Evolutionary conservation across 1,140 invertebrate species (phyloP), one percentile per base, ranked within the genome.

Genomic region (Drosophila micromelanica): DNA sequence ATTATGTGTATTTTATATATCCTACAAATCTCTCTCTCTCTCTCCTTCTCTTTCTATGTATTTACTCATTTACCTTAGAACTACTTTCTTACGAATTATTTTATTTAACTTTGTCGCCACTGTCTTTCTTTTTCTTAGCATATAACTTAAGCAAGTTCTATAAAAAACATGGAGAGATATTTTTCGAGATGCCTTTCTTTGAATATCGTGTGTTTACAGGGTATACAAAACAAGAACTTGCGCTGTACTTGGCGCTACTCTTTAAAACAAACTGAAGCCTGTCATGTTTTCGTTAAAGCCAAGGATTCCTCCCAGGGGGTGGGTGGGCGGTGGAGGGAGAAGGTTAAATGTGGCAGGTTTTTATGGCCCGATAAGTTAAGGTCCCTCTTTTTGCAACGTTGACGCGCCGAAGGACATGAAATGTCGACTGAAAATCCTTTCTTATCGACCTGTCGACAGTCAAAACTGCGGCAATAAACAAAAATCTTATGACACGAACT

Each of bases 381-480:
- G 56, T 68, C 64, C 51, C 30, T 52, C 46, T 35, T n/a, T 67
- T 40, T 38, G 48, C n/a, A 49, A n/a, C 5, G 20, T 35, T 46
- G 49, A 63, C 57, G 45, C 32, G 23, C n/a, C 27, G 61, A 71
- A 71, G 68, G 68, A 71, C 68, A 56, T 71, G 15, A 59, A 59
- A 59, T 46, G 30, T 49, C 32, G 11, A 48, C 23, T 30, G 20
- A 15, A 32, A 65, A 17, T 37, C 27, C 17, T 11, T 9, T 20
- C 11, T 12, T 48, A 27, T 48, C 20, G 9, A 23, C 35, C 35
- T 20, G 17, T 11, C 32, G 35, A 9, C 51, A 54, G 17, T n/a
- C 17, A 20, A 20, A 54, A 37, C 51, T 54, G 37, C n/a, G 9
- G 12, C 7, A 13, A 51, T 32, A 51, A 51, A 51, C n/a, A 51